Conservation (phyloP, 1,140 invertebrate species). For the Vollenhovia emeryi region DNA sequence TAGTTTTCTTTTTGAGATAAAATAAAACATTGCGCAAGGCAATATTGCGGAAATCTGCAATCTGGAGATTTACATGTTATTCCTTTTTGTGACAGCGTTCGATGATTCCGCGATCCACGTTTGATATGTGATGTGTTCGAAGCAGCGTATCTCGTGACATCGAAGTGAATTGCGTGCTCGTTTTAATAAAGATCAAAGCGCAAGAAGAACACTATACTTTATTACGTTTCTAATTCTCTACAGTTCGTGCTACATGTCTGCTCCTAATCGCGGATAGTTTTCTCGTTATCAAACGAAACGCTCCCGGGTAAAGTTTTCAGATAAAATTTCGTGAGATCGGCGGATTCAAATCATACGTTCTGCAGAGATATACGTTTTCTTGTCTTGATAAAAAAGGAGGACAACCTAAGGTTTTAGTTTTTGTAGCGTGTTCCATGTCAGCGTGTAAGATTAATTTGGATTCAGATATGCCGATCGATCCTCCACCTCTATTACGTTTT, state of each 20-base stretch:
- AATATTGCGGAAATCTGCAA: neutral
- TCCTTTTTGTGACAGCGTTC: neutral
- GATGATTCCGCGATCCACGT: neutral
- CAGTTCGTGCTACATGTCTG: constrained; percentile 18
- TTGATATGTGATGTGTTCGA: neutral
- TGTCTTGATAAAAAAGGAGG: constrained; percentile 3
- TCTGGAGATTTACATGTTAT: neutral
- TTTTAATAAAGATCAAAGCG: constrained; percentile 60
- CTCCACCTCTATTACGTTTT: neutral
- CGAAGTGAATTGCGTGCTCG: constrained; percentile 52
- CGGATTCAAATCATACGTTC: constrained; percentile 24
- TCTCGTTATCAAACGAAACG: constrained; percentile 58
- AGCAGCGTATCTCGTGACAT: constrained; percentile 36
- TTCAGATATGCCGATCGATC: neutral
- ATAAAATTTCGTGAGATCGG: constrained; percentile 32
- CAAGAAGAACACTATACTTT: constrained; percentile 64
- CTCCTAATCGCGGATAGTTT: constrained; percentile 45
- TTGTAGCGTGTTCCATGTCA: neutral
- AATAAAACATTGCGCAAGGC: constrained; percentile 3
- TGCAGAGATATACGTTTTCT: neutral
- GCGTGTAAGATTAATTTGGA: constrained; percentile 19
- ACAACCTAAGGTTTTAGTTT: neutral
- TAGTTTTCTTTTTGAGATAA: neutral
- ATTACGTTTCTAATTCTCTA: constrained; percentile 32
- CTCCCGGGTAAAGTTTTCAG: constrained; percentile 27